phyloP scores from a whole-genome alignment of 2,113 vertebrate genomes.

The Pachypanchax playfairii region DNA sequence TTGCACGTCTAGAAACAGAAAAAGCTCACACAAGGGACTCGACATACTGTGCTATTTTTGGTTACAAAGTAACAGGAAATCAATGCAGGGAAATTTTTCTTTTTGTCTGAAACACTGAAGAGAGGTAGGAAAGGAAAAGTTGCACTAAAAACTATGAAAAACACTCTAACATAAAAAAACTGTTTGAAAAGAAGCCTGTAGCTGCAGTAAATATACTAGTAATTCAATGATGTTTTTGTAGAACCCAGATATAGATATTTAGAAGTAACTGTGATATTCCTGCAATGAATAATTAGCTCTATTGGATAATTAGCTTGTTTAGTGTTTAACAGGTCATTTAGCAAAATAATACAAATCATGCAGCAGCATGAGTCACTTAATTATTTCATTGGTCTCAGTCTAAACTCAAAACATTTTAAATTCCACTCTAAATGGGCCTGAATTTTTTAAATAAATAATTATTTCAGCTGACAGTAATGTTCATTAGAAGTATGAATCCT shows the following conservation, averaged over 20 bases:
- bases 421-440: not conserved
- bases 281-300: too few species aligned
- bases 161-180: too few species aligned
- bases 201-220: too few species aligned
- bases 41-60: constrained; percentile 56
- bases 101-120: constrained; percentile 21
- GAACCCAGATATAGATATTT: too few species aligned
- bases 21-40: constrained; percentile 45
- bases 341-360: too few species aligned
- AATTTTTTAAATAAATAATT: too few species aligned
- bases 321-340: too few species aligned
- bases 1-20: constrained; percentile 54
- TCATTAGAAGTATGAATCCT: constrained; percentile 6
- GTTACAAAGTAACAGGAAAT: constrained; percentile 70
- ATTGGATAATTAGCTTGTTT: not conserved
- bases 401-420: not conserved
- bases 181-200: too few species aligned
- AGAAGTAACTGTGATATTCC: too few species aligned
- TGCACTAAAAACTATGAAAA: constrained; percentile 24
- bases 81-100: constrained; percentile 51
- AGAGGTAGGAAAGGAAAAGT: constrained; percentile 22
- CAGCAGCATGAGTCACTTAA: not conserved
- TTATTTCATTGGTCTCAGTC: not conserved
- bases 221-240: too few species aligned
- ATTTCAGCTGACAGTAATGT: too few species aligned